phyloP scores from a whole-genome alignment of 2,888 invertebrate genomes.

The Drosophila anomalata region DNA sequence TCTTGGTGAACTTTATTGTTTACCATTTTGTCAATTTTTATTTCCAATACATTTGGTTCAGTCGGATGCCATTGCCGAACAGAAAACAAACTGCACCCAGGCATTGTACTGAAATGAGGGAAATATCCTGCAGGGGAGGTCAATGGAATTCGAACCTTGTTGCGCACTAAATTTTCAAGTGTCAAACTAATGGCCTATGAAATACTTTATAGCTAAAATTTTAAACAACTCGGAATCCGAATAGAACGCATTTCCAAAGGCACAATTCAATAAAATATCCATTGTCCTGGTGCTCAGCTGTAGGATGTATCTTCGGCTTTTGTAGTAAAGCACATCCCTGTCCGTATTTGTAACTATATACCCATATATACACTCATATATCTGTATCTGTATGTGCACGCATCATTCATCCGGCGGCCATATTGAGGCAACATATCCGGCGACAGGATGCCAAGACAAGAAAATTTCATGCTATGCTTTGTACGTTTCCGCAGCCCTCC shows the following conservation, averaged over 20 bases:
- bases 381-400: slow-evolving; percentile 53
- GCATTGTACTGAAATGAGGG: slow-evolving; percentile 25
- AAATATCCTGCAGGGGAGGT: background rate
- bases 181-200: slow-evolving; percentile 78
- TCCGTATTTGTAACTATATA: slow-evolving; percentile 22
- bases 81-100: slow-evolving; percentile 44
- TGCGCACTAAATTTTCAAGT: slow-evolving; percentile 72
- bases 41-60: slow-evolving; percentile 61
- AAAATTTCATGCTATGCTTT: slow-evolving; percentile 77
- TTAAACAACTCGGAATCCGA: slow-evolving; percentile 69
- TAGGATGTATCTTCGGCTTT: slow-evolving; percentile 38
- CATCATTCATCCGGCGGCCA: slow-evolving; percentile 80
- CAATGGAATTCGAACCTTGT: slow-evolving; percentile 50
- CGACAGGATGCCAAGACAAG: slow-evolving; percentile 80
- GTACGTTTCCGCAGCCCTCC: slow-evolving; percentile 66
- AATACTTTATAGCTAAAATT: slow-evolving; percentile 74
- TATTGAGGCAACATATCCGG: slow-evolving; percentile 80
- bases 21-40: slow-evolving; percentile 49
- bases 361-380: slow-evolving; percentile 14
- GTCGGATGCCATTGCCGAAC: slow-evolving; percentile 32
- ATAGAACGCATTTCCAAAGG: slow-evolving; percentile 63
- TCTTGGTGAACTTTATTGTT: slow-evolving; percentile 17
- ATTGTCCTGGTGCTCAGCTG: slow-evolving; percentile 49
- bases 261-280: slow-evolving; percentile 70
- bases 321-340: slow-evolving; percentile 16